Base-by-base conservation (phyloP, 2,797 vertebrate genomes). In the Acanthurus leucopareius region DNA sequence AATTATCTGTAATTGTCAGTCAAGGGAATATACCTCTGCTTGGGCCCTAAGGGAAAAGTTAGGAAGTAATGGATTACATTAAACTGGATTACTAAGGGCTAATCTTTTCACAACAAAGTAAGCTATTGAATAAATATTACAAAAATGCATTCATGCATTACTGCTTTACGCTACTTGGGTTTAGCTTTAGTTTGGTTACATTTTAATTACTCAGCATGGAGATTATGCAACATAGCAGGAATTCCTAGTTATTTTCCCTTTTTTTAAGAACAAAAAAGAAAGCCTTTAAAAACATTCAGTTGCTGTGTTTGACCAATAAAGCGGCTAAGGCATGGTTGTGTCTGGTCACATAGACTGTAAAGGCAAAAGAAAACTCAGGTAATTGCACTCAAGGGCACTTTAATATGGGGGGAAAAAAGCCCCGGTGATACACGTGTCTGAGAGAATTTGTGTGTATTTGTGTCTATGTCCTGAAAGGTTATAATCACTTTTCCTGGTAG, bases 1-100 rank as follows among this genome's bases (percentile, higher is more conserved):
- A 90, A 94, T 94, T 91, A 91, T 88, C 53, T 79, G 73, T 91
- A 93, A 93, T 93, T 93, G 91, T 89, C 79, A 90, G 89, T 82
- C 90, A 52, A 85, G 85, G 84, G 87, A 92, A 91, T 91, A 88
- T 83, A 68, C 71, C 51, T 66, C 79, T 65, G 71, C 83, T 59
- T 53, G 40, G 0, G 76, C 79, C 72, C 60, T 5, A 22, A 22
- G 69, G 53, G 60, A 67, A 70, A 77, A 22, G 17, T 44, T 3
- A 69, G 67, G 76, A 83, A 83, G 86, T 77, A 58, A 57, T 53
- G 86, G 83, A 85, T 84, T 71, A 79, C 84, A 79, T 82, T 65
- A 60, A 61, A 74, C 64, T 69, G 79, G 77, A 90, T 88, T 80
- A 86, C 67, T 57, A 54, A 47, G 5, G n/a, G 15, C 25, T 86